phyloP scores from a whole-genome alignment of 2,113 vertebrate genomes.

The crab-eating macaque (Macaca fascicularis) region T2T-MFA8v1.1 NC_088391.1:60670501-60671000 shows the following conservation, averaged over 20 bases:
- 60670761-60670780: background rate
- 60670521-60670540: no score
- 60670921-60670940: background rate
- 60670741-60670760: background rate
- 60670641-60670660: no score
- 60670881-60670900: background rate
- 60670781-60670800: background rate
- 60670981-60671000: background rate
- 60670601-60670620: no score
- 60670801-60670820: background rate
- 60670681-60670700: background rate
- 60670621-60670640: no score
- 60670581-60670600: no score
- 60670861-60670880: background rate
- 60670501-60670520: no score
- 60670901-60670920: background rate
- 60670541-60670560: no score
- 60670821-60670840: background rate
- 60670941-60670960: background rate
- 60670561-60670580: no score
- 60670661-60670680: background rate
- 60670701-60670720: background rate
- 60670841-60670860: background rate
- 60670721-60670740: background rate
- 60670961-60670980: background rate